Conservation (phyloP, 1,140 invertebrate species). For the Odontomachus brunneus region DNA sequence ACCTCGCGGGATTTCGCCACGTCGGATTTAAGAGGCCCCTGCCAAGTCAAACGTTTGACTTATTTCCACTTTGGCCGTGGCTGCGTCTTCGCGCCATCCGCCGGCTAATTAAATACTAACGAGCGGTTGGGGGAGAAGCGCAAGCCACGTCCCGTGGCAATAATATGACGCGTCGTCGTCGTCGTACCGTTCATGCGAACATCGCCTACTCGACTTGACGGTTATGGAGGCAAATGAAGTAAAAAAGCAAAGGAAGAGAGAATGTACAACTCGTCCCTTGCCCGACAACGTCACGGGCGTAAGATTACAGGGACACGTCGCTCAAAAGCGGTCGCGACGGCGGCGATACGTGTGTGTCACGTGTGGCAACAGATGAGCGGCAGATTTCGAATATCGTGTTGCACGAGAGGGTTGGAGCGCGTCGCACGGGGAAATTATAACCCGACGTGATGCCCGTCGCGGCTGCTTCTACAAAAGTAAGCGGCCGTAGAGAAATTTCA, state of each 20-base stretch:
- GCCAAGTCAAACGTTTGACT: neutral
- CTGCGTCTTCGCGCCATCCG: neutral
- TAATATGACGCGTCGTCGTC: neutral
- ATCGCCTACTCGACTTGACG: neutral
- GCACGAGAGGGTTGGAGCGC: conserved; percentile 64
- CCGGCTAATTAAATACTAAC: neutral
- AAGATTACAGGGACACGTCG: conserved; percentile 74
- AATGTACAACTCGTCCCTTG: conserved; percentile 1
- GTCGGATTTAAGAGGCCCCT: neutral
- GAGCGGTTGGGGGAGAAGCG: neutral
- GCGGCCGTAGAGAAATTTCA: too few relatives aligned
- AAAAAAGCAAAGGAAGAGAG: too few relatives aligned
- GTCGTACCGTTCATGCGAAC: neutral
- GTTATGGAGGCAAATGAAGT: neutral
- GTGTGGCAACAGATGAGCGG: conserved; percentile 64
- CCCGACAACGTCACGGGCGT: conserved; percentile 47
- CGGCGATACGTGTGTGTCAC: conserved; percentile 42
- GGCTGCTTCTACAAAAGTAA: too few relatives aligned
- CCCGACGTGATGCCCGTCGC: neutral
- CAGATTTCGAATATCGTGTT: conserved; percentile 71
- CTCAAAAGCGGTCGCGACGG: conserved; percentile 56
- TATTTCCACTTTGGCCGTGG: neutral
- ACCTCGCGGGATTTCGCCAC: conserved; percentile 18
- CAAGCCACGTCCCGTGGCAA: neutral
- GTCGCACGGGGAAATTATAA: conserved; percentile 52